Evolutionary conservation across 2,888 invertebrate genomes (phyloP).

Genomic region (Rotaria macrura): DNA sequence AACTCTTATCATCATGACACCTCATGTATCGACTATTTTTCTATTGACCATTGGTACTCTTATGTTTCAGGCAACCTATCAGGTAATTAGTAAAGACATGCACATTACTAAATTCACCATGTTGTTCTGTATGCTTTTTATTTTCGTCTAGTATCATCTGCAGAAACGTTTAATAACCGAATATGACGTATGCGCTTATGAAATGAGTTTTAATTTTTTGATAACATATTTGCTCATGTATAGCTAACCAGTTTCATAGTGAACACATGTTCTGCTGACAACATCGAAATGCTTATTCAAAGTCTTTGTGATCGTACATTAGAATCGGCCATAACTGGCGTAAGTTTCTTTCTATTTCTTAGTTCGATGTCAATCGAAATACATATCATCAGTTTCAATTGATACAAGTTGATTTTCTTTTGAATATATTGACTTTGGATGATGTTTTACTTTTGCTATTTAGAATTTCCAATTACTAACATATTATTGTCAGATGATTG

Average conservation of each 20-base stretch:
- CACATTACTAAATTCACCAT: no score
- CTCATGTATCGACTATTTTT: background rate
- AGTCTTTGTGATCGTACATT: constrained; percentile 1
- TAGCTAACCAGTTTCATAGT: background rate
- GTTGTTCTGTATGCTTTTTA: background rate
- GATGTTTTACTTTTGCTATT: background rate
- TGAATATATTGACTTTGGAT: no score
- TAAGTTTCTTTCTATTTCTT: background rate
- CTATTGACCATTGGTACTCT: background rate
- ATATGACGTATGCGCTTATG: background rate
- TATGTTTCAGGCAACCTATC: background rate
- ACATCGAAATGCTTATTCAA: background rate
- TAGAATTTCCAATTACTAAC: background rate
- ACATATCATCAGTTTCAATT: no score
- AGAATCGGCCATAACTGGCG: background rate
- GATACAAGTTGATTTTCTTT: no score
- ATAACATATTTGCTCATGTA: background rate
- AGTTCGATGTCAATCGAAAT: no score
- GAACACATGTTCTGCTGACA: background rate
- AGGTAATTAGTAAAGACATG: no score
- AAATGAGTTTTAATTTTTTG: background rate
- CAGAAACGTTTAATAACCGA: background rate
- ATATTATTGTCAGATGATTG: background rate
- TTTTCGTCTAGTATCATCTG: background rate
- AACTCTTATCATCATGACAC: background rate